Evolutionary conservation across 2,113 vertebrate species (phyloP).

Genomic region (Oncorhynchus kisutch): DNA sequence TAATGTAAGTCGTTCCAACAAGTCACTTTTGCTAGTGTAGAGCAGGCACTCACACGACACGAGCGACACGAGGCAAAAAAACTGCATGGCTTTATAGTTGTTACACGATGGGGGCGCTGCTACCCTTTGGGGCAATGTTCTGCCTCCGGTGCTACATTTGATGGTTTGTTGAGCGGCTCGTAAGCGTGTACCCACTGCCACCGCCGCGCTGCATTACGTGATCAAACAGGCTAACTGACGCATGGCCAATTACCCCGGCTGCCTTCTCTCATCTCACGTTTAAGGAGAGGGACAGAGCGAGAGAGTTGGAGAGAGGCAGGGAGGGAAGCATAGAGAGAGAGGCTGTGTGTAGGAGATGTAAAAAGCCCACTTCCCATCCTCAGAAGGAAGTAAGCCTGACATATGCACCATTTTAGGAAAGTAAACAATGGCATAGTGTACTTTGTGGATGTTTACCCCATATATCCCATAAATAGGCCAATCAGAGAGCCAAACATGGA

Average conservation of each 20-base stretch:
- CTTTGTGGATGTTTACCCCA: slow-evolving; percentile 55
- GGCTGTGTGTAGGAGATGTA: slow-evolving; percentile 69
- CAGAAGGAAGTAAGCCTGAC: slow-evolving; percentile 56
- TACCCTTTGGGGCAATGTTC: slow-evolving; percentile 73
- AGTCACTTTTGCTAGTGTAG: too few species aligned
- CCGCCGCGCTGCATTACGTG: slow-evolving; percentile 57
- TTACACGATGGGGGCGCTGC: slow-evolving; percentile 69
- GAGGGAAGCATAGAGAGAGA: slow-evolving; percentile 43
- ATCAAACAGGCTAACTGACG: slow-evolving; percentile 72
- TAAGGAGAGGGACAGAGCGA: slow-evolving; percentile 64
- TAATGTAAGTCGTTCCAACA: too few species aligned
- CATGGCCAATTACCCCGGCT: slow-evolving; percentile 75
- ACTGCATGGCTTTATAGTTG: slow-evolving; percentile 71
- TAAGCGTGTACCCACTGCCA: slow-evolving; percentile 68
- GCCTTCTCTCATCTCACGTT: slow-evolving; percentile 70
- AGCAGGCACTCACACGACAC: slow-evolving; percentile 8
- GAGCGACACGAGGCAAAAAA: slow-evolving; percentile 61
- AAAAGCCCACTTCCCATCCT: slow-evolving; percentile 57
- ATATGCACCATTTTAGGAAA: slow-evolving; percentile 65
- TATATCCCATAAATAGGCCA: slow-evolving; percentile 68
- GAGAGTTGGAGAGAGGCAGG: slow-evolving; percentile 47
- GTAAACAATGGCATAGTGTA: slow-evolving; percentile 66
- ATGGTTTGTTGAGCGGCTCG: slow-evolving; percentile 75
- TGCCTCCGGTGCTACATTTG: slow-evolving; percentile 76
- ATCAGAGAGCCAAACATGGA: slow-evolving; percentile 50